Percentiles rank a stretch among this genome's conserved stretches.
Evolutionary conservation across 1,140 invertebrate species (phyloP).

Genomic region (Elysia chlorotica): DNA sequence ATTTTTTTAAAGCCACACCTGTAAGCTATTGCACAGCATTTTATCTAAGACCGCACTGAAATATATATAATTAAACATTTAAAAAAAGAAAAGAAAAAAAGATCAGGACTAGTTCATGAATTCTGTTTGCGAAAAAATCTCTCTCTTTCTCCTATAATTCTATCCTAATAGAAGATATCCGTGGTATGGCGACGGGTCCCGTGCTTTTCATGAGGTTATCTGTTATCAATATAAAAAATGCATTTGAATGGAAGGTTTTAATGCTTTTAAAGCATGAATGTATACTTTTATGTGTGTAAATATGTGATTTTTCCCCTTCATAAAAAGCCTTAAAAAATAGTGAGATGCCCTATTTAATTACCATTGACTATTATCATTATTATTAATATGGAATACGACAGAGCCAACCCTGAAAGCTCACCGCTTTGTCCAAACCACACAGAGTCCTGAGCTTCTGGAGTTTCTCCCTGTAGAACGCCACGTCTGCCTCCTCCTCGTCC

Average conservation of each 20-base stretch:
- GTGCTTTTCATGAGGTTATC: too few species aligned
- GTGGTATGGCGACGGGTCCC: too few species aligned
- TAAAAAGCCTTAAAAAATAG: neutral
- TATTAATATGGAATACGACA: neutral
- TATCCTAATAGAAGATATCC: too few species aligned
- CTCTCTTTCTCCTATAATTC: too few species aligned
- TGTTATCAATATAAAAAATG: neutral
- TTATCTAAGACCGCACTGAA: too few species aligned
- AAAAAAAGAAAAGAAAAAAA: too few species aligned
- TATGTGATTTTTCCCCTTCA: neutral
- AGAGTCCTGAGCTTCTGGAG: constrained; percentile 44
- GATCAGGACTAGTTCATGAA: too few species aligned
- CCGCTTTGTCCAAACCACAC: constrained; percentile 50
- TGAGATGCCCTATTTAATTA: neutral
- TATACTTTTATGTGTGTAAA: neutral
- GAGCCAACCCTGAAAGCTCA: too few species aligned
- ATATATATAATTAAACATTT: too few species aligned
- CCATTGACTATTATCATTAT: neutral
- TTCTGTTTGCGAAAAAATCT: too few species aligned
- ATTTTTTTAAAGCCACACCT: too few species aligned
- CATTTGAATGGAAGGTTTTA: neutral
- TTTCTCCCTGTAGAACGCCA: constrained; percentile 48
- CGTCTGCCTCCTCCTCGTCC: constrained; percentile 18
- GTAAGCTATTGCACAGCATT: too few species aligned
- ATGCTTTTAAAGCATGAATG: neutral